These are phyloP conservation scores for Ochlodes sylvanus DNA, from an alignment of 2,888 invertebrate genomes.

Conservation along the genomic window DNA sequence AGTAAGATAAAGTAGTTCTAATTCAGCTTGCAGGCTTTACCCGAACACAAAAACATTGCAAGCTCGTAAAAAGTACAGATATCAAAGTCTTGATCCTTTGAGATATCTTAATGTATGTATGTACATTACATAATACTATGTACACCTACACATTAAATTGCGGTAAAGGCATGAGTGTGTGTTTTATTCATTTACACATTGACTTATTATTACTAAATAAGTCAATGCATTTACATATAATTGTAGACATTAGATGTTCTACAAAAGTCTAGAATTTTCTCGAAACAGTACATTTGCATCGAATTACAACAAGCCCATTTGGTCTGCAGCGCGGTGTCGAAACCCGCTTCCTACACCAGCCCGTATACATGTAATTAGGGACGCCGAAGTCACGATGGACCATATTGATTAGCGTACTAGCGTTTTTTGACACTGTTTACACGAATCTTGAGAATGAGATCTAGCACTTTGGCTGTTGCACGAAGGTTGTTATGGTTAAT, in stretches of 20 bases:
- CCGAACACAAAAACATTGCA: too few relatives aligned
- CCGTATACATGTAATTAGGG: slow-evolving; percentile 57
- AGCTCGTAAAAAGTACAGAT: too few relatives aligned
- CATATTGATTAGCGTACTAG: slow-evolving; percentile 45
- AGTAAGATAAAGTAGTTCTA: too few relatives aligned
- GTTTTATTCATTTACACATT: neutral
- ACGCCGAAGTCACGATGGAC: slow-evolving; percentile 52
- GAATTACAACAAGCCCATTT: neutral
- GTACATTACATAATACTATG: too few relatives aligned
- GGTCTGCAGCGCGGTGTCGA: slow-evolving; percentile 12
- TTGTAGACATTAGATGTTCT: neutral
- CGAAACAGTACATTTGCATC: slow-evolving; percentile 3
- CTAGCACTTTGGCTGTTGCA: too few relatives aligned
- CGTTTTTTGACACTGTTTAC: slow-evolving; percentile 21
- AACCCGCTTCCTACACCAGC: slow-evolving; percentile 31
- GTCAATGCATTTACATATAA: too few relatives aligned
- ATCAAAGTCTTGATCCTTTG: too few relatives aligned
- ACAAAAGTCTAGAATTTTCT: slow-evolving; percentile 25
- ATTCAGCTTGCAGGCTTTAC: too few relatives aligned
- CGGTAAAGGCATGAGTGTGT: neutral
- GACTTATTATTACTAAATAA: too few relatives aligned
- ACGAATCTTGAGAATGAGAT: too few relatives aligned
- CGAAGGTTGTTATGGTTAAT: too few relatives aligned
- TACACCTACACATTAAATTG: neutral
- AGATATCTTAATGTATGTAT: too few relatives aligned